Percentiles rank a stretch among this genome's conserved stretches.
phyloP scores from a whole-genome alignment of 1,140 invertebrate genomes.

The Platorchestia sp. region DNA sequence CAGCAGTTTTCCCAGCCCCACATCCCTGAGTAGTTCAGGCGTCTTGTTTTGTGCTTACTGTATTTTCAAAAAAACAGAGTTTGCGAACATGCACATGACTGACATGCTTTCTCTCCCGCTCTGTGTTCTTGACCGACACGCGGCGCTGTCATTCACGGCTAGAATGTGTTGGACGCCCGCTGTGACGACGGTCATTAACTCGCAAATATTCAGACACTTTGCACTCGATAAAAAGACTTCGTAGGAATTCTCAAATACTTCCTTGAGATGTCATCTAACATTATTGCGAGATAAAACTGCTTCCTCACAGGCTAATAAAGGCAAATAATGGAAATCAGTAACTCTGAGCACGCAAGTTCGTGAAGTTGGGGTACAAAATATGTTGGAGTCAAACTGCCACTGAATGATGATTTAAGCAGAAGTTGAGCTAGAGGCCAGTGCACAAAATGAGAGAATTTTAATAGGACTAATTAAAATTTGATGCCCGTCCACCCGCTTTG shows the following conservation, averaged over 20 bases:
- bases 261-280: neutral
- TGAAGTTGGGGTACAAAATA: no score
- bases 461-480: neutral
- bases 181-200: neutral
- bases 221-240: neutral
- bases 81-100: neutral
- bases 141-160: neutral
- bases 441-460: neutral
- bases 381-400: neutral
- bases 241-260: neutral
- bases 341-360: no score
- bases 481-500: neutral
- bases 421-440: neutral
- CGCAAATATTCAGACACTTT: neutral
- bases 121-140: neutral
- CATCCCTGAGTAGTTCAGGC: neutral
- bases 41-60: neutral
- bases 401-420: neutral
- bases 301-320: no score
- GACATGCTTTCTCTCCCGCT: neutral
- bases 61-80: neutral
- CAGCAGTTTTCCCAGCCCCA: neutral
- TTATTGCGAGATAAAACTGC: no score
- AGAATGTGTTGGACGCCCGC: neutral
- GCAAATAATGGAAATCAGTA: no score